Base-by-base conservation (phyloP, 2,113 vertebrate species). In the Rana temporaria region DNA sequence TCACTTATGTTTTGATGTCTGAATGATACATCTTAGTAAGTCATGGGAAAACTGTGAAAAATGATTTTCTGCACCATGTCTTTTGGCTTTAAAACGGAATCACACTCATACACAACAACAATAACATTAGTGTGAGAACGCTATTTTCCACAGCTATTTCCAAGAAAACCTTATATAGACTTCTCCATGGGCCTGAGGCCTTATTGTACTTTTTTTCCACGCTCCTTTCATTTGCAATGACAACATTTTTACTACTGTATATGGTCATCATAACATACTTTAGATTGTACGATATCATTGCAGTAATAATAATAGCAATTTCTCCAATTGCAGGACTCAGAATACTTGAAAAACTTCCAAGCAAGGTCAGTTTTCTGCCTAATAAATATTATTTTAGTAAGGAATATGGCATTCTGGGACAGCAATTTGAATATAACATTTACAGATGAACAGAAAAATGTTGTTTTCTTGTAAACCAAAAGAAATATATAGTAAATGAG, bases 21-120 rank as follows among this genome's bases (percentile, higher is more conserved):
- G 72, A 82, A 82, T 75, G 70, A 82, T 82, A 82, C 70, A 75
- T 82, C 81, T 60, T 68, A 82, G 71, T 32, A 82, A 82, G 79
- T 82, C 63, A 82, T 76, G 53, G 63, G 66, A 70, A 82, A 82
- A 73, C 56, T 80, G 78, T 82, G 80, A 76, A 82, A 82, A 82
- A 82, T 75, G 52, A 81, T 82, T 82, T 82, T 76, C 72, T 68
- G 79, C 79, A 81, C 69, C 79, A 67, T 82, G 63, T 68, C 71
- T 67, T 82, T 67, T 74, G 70, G 56, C 70, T 74, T 75, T 76
- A 60, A 48, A 57, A 82, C 8, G 53, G 52, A 76, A 75, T 55
- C 32, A 67, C 52, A 75, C 59, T 67, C 69, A 74, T 82, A 82
- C 70, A 74, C 80, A 82, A 74, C 53, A 79, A 79, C 56, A 81